Evolutionary conservation across 2,888 invertebrate genomes (phyloP).

Genomic region (Clistopyga incitator): DNA sequence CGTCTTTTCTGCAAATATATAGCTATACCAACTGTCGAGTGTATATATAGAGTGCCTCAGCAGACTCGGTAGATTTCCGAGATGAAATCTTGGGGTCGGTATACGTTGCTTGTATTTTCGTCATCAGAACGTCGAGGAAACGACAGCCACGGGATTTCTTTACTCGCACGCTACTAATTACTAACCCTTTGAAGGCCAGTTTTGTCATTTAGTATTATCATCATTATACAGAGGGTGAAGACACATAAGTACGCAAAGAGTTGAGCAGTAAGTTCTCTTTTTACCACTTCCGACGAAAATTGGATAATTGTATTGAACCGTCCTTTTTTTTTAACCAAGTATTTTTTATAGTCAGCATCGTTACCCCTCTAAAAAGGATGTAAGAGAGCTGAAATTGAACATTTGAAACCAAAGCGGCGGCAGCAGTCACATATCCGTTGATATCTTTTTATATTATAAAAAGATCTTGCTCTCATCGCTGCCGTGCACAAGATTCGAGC

Average conservation of each 20-base stretch:
- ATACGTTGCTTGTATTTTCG: slow-evolving; percentile 33
- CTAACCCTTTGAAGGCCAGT: slow-evolving; percentile 10
- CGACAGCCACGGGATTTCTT: background rate
- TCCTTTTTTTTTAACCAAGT: too few species aligned
- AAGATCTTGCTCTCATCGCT: too few species aligned
- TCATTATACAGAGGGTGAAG: background rate
- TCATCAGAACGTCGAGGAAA: slow-evolving; percentile 2
- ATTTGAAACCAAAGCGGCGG: too few species aligned
- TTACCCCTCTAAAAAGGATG: too few species aligned
- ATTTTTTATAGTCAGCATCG: too few species aligned
- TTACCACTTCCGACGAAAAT: too few species aligned
- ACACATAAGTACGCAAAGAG: background rate
- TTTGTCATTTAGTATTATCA: slow-evolving; percentile 7
- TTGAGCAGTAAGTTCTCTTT: background rate
- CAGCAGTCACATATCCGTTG: too few species aligned
- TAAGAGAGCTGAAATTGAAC: too few species aligned
- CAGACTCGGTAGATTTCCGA: slow-evolving; percentile 32
- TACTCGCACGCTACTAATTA: background rate
- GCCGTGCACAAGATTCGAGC: too few species aligned
- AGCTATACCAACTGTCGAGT: background rate
- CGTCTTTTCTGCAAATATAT: slow-evolving; percentile 27
- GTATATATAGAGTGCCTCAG: slow-evolving; percentile 14
- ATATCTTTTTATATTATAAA: too few species aligned
- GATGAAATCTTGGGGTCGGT: slow-evolving; percentile 1
- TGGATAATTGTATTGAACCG: too few species aligned